These are phyloP conservation scores for Drosophila mimica DNA, from an alignment of 2,888 invertebrate species.

Conservation along the genomic window DNA sequence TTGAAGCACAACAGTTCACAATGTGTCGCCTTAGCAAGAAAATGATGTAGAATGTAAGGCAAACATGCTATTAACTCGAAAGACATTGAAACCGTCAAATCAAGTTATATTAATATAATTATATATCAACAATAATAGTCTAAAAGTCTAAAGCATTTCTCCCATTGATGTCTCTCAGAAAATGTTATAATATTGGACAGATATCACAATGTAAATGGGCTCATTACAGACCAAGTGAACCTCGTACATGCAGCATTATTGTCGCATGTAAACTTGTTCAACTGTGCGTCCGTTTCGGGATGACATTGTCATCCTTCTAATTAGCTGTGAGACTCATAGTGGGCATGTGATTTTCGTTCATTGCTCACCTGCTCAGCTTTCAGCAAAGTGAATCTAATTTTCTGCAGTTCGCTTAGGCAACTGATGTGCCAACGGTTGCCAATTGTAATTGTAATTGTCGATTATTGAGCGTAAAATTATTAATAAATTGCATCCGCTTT, in stretches of 20 bases:
- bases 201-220: not conserved
- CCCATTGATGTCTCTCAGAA: not conserved
- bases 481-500: conserved; percentile 59
- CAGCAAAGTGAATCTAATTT: conserved; percentile 41
- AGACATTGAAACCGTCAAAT: not conserved
- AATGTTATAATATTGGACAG: no score
- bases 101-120: not conserved
- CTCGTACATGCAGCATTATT: conserved; percentile 14
- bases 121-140: not conserved
- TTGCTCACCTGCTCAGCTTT: conserved; percentile 20
- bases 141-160: no score
- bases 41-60: not conserved
- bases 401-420: conserved; percentile 1
- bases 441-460: conserved; percentile 64
- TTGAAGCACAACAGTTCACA: not conserved
- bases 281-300: conserved; percentile 19
- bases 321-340: conserved; percentile 31
- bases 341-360: conserved; percentile 34
- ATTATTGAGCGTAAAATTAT: conserved; percentile 68
- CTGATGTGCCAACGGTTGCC: conserved; percentile 34
- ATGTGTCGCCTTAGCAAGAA: not conserved
- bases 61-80: not conserved
- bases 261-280: conserved; percentile 13
- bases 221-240: not conserved
- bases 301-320: conserved; percentile 33